Base-by-base conservation (phyloP, 2,888 invertebrate species). In the Drosophila cognata region DNA sequence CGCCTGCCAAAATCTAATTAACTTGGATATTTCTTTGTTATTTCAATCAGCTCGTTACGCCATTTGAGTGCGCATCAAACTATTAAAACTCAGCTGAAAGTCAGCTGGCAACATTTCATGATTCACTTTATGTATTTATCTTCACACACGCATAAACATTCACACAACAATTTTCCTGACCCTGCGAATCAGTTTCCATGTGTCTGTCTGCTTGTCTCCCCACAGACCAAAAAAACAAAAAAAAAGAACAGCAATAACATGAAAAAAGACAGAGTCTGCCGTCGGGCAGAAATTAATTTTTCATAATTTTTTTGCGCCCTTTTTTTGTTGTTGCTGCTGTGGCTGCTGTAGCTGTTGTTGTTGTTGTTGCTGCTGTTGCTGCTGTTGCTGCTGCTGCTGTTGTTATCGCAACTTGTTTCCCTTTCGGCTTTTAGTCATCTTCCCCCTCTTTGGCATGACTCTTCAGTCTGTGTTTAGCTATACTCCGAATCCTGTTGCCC, bases 241-340 rank as follows among this genome's bases (percentile, higher is more conserved):
- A 63, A 51, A 50, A 59, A 50, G 31, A 50, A 35, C 46, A 63
- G 53, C 25, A 62, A 61, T 25, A 61, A 72, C 46, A 43, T 29
- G 55, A 18, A 38, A 59, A 71, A 61, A 69, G 74, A 53, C 71
- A 69, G 55, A 63, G 76, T 84, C 77, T 86, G 90, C 82, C 86
- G 74, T 71, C 79, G 86, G 91, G 85, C 88, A 87, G 88, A 87
- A 87, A 87, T 90, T 87, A 87, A 87, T 87, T 87, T 87, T 87
- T 87, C 90, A 87, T 87, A 87, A 90, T 90, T 87, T 87, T 86
- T 90, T 87, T 89, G 81, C 87, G 81, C 87, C 87, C 87, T 74
- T 88, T 89, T 89, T 76, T 51, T 50, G 43, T 62, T 52, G 66
- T 56, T 67, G 67, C 38, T 65, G 43, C 4, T 50, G 60, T 21